Evolutionary conservation across 2,888 invertebrate genomes (phyloP), one percentile per base, ranked within the genome.

Genomic region (Coleophora deauratella): DNA sequence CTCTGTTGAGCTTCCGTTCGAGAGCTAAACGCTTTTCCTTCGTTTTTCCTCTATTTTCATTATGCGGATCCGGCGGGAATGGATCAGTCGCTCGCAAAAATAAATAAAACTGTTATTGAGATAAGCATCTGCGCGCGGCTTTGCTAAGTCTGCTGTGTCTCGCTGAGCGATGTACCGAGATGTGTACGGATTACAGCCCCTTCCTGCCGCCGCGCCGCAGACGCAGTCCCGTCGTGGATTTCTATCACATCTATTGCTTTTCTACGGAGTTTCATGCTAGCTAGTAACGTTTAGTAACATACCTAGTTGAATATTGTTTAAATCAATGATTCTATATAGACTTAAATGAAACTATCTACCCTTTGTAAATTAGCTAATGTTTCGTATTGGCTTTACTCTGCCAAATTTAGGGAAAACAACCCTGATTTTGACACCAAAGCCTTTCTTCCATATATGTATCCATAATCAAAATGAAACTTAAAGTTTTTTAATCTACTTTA

Each of bases 71-170:
- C 77, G 59, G 68, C 51, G 78, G 72, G 74, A 73, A 73, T 50
- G 79, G 82, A 82, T 82, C 79, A 80, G 71, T 50, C 72, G 73
- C 73, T 74, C 70, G 77, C 77, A 82, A 82, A 84, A 84, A 85
- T 84, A 85, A 84, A 84, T 84, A 85, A 85, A 84, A 84, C 80
- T 84, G 84, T 84, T 85, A 84, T 84, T 84, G 84, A 78, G 85
- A 82, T 82, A 84, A 84, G 77, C 82, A 82, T 84, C 82, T 84
- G 82, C 77, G 68, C 71, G 69, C 66, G 81, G 81, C 79, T 81
- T 81, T 81, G 70, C 80, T 82, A 82, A 84, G 81, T 79, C 82
- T 77, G 72, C 71, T 72, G 80, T 78, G 81, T 79, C 80, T 79
- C 80, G 71, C 66, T 78, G 80, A 81, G 79, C 77, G 77, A 78